A percentile compares a stretch with the other conserved stretches of the same genome.
These are phyloP conservation scores for Aplocera efformata DNA, from an alignment of 2,888 invertebrate genomes.

Conservation along the genomic window DNA sequence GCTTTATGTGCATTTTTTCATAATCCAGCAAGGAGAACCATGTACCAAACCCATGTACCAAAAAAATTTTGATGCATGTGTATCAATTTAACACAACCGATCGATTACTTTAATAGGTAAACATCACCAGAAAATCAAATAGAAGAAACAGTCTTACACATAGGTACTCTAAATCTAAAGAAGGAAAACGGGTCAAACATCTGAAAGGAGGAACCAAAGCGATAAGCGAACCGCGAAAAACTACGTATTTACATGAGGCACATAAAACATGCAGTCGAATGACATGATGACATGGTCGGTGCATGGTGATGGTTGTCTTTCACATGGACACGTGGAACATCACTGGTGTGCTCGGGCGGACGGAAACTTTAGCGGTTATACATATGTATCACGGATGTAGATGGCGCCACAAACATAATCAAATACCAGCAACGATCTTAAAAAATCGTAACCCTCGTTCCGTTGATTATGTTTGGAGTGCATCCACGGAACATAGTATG, in stretches of 20 bases:
- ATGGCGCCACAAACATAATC: constrained; percentile 4
- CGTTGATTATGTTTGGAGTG: constrained; percentile 7
- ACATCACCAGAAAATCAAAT: background rate
- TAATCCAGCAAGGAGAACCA: too few relatives aligned
- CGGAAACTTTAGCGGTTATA: constrained; percentile 10
- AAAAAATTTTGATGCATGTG: too few relatives aligned
- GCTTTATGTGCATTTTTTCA: too few relatives aligned
- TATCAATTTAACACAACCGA: too few relatives aligned
- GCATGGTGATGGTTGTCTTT: constrained; percentile 77
- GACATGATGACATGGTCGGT: constrained; percentile 50
- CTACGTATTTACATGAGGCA: constrained; percentile 54
- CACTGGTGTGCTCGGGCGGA: constrained; percentile 23
- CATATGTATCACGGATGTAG: constrained; percentile 8
- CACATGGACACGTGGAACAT: constrained; percentile 37
- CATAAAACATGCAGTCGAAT: constrained; percentile 53
- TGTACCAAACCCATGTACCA: too few relatives aligned
- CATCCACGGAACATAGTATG: too few relatives aligned
- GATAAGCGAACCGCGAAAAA: constrained; percentile 63
- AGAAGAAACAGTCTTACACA: constrained; percentile 19
- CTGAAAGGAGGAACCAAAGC: constrained; percentile 53
- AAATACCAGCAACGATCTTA: too few relatives aligned
- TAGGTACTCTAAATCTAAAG: constrained; percentile 44
- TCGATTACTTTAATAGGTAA: background rate
- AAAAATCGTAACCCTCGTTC: too few relatives aligned
- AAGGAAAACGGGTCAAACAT: constrained; percentile 32